Evolutionary conservation across 2,113 vertebrate species (phyloP).

Genomic region (Tenebrosternarchus preto): DNA sequence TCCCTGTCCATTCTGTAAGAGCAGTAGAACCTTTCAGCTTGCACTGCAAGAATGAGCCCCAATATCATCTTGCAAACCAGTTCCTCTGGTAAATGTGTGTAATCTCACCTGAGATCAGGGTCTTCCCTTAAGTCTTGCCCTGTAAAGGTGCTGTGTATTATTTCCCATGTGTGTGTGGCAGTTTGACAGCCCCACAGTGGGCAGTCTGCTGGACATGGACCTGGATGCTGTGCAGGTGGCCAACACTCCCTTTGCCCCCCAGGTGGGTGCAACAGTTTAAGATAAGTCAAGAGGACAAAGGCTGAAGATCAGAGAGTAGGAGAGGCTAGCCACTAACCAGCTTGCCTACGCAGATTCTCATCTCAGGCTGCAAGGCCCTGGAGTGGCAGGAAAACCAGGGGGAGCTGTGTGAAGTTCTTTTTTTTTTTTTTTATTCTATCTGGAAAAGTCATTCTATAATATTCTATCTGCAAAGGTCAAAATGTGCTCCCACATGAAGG

Average conservation of each 20-base stretch:
- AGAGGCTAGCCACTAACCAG: background rate
- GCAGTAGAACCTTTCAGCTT: background rate
- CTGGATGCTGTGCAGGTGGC: slow-evolving; percentile 83
- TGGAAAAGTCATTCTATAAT: too few relatives aligned
- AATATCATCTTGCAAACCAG: background rate
- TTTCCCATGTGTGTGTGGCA: slow-evolving; percentile 60
- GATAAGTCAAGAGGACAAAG: background rate
- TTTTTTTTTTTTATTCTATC: background rate
- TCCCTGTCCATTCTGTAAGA: background rate
- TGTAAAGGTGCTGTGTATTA: slow-evolving; percentile 38
- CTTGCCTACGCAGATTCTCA: too few relatives aligned
- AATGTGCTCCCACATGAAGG: background rate
- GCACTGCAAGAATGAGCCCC: background rate
- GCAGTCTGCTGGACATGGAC: slow-evolving; percentile 88
- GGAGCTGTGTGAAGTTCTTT: background rate
- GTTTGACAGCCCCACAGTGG: slow-evolving; percentile 83
- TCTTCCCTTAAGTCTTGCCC: background rate
- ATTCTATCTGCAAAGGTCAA: too few relatives aligned
- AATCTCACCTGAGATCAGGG: background rate
- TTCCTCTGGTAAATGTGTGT: background rate
- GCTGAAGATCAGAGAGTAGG: slow-evolving; percentile 9
- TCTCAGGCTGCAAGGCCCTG: background rate
- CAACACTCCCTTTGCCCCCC: slow-evolving; percentile 66
- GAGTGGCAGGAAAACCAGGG: background rate
- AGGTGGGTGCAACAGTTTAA: slow-evolving; percentile 76